A percentile compares a stretch with the other conserved stretches of the same genome.
Conservation (phyloP, 2,888 invertebrate genomes). For the Girardia tigrina region DNA sequence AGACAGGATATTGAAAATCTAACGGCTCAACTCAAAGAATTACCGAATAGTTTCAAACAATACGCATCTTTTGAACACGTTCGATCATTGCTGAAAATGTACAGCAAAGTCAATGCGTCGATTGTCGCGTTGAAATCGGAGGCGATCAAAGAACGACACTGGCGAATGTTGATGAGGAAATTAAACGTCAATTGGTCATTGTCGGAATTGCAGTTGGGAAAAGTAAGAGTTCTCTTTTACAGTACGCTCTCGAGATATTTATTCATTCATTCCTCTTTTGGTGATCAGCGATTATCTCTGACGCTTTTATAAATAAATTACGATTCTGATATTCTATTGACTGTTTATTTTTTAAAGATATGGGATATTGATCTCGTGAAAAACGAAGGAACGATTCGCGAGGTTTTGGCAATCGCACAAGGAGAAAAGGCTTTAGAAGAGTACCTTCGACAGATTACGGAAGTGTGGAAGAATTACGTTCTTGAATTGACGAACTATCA, state of each 20-base stretch:
- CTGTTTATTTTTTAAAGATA: too few species aligned
- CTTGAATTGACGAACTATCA: constrained; percentile 94
- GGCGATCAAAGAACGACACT: constrained; percentile 93
- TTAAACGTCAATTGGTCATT: constrained; percentile 86
- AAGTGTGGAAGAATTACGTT: constrained; percentile 95
- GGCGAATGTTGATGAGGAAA: constrained; percentile 89
- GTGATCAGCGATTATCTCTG: too few species aligned
- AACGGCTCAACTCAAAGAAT: constrained; percentile 73
- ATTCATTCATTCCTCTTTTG: too few species aligned
- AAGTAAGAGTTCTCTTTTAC: too few species aligned
- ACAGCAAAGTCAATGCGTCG: constrained; percentile 85
- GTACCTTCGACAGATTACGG: constrained; percentile 91
- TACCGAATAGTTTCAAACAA: constrained; percentile 81
- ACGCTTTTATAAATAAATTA: too few species aligned
- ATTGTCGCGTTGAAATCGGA: constrained; percentile 96
- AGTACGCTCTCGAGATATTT: too few species aligned
- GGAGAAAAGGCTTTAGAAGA: constrained; percentile 99
- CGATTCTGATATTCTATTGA: too few species aligned
- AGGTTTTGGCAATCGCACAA: constrained; percentile 88
- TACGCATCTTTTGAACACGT: constrained; percentile 97
- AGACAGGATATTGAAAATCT: constrained; percentile 84
- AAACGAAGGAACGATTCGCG: constrained; percentile 82
- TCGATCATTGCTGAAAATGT: constrained; percentile 80
- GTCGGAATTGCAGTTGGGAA: constrained; percentile 70
- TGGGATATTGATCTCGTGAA: constrained; percentile 94